These are phyloP conservation scores for Malurus cyaneus DNA, from an alignment of 2,113 vertebrate species.

Conservation along the genomic window DNA sequence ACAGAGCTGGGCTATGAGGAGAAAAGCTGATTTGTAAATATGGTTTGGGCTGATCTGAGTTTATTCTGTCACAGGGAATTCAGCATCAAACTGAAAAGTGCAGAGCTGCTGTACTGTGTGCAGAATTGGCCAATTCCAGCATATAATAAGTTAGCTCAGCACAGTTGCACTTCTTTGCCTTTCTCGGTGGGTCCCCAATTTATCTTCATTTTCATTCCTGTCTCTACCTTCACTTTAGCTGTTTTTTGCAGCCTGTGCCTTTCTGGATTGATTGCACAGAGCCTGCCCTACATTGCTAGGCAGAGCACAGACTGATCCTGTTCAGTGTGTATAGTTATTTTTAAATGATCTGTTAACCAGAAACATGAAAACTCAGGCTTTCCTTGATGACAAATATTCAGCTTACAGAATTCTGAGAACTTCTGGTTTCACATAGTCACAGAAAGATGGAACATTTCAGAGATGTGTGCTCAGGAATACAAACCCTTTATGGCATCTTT, in stretches of 20 bases:
- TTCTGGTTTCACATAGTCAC: neutral
- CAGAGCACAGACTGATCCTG: neutral
- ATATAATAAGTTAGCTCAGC: neutral
- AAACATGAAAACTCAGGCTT: neutral
- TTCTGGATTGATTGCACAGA: neutral
- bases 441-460: neutral
- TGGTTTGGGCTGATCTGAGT: neutral
- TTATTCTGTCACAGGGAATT: neutral
- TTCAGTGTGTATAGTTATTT: neutral
- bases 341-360: neutral
- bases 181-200: neutral
- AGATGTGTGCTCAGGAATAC: neutral
- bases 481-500: neutral
- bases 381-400: neutral
- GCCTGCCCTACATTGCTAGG: neutral
- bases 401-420: neutral
- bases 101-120: neutral
- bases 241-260: neutral
- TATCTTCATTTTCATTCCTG: constrained; percentile 1
- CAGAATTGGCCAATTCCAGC: neutral
- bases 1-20: neutral
- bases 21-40: neutral
- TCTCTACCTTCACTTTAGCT: neutral
- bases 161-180: neutral
- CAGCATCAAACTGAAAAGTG: neutral